Percentiles rank a stretch among this genome's conserved stretches.
Evolutionary conservation across 2,888 invertebrate species (phyloP).

Genomic region (Eristalis pertinax): DNA sequence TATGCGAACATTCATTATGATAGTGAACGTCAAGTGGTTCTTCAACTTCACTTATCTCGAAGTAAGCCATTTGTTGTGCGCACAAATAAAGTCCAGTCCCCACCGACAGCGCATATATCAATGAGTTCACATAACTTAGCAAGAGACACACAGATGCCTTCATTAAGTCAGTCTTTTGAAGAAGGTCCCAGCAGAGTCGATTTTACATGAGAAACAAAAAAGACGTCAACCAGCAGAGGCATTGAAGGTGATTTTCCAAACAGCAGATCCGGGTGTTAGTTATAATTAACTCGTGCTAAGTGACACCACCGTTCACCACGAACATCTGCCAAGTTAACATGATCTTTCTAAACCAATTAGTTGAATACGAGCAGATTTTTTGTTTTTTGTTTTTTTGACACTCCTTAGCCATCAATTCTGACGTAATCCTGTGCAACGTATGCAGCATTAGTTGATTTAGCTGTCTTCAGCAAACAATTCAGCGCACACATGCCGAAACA

Average conservation of each 20-base stretch:
- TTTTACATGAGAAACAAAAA: neutral
- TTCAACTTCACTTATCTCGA: neutral
- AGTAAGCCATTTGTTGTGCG: neutral
- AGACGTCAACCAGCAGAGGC: neutral
- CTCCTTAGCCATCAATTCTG: conserved; percentile 25
- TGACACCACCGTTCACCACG: neutral
- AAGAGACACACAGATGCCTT: neutral
- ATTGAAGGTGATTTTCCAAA: neutral
- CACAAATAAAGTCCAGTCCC: neutral
- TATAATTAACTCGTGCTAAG: conserved; percentile 14
- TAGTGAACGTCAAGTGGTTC: conserved; percentile 4
- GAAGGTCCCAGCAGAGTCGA: neutral
- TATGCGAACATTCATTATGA: conserved; percentile 17
- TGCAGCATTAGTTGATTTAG: neutral
- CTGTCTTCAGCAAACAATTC: neutral
- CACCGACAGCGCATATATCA: neutral
- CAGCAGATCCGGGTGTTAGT: conserved; percentile 20
- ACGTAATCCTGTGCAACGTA: neutral
- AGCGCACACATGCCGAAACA: conserved; percentile 9
- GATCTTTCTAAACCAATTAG: conserved; percentile 33
- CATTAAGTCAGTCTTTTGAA: neutral
- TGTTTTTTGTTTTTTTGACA: neutral
- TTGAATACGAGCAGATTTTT: neutral
- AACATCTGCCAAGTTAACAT: conserved; percentile 8
- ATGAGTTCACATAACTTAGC: neutral